Conservation (phyloP, 2,113 vertebrate species). For the Lasiurus borealis region DNA sequence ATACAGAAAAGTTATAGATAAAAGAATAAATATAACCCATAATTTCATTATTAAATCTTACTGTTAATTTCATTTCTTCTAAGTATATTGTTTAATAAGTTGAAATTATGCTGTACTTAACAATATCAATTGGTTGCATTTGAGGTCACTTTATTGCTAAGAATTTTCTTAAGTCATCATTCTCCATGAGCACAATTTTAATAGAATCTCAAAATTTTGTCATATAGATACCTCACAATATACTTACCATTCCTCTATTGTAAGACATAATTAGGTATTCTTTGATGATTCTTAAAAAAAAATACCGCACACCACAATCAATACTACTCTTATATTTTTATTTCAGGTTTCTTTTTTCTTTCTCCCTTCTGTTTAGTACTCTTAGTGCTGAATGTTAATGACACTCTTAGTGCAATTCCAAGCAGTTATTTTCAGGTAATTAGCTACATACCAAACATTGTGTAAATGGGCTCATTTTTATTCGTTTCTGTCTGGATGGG, state of each 20-base stretch:
- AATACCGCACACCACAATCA: not conserved
- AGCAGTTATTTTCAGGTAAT: slow-evolving; percentile 67
- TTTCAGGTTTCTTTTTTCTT: slow-evolving; percentile 20
- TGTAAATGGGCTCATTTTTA: slow-evolving; percentile 70
- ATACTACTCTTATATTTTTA: not conserved
- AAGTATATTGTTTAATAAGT: not conserved
- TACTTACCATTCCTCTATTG: not conserved
- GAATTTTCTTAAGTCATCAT: not conserved
- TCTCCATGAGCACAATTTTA: not conserved
- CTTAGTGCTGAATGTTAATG: slow-evolving; percentile 55
- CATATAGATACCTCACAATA: not conserved
- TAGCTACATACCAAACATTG: slow-evolving; percentile 60
- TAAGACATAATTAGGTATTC: not conserved
- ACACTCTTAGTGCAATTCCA: not conserved
- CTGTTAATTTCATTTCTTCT: not conserved
- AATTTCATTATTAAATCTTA: not conserved
- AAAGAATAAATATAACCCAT: not conserved
- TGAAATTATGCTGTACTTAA: not conserved
- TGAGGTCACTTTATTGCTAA: not conserved
- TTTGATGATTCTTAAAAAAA: slow-evolving; percentile 42
- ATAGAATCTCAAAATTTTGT: not conserved
- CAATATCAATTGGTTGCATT: not conserved
- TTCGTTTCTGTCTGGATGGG: slow-evolving; percentile 59
- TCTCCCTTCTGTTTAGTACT: not conserved
- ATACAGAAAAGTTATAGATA: not conserved